Percentiles rank a stretch among this genome's conserved stretches.
Conservation (phyloP, 2,888 invertebrate genomes). For the Diploptera punctata region DNA sequence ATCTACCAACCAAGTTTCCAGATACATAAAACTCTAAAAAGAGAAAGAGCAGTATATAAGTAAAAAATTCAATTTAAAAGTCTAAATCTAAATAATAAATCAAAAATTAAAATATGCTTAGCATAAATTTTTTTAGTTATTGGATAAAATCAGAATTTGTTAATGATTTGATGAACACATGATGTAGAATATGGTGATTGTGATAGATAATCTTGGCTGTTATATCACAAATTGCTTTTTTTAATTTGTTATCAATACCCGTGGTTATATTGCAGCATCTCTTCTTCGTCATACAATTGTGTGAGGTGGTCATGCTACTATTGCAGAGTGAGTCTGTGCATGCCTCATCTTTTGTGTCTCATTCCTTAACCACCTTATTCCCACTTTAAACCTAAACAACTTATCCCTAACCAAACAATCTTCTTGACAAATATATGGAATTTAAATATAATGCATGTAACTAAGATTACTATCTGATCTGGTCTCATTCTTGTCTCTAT, state of each 20-base stretch:
- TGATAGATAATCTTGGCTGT: constrained; percentile 1
- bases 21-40: no score
- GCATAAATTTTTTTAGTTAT: no score
- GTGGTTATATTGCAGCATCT: background rate
- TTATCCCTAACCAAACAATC: constrained; percentile 5
- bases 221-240: background rate
- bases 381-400: background rate
- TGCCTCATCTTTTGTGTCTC: constrained; percentile 11
- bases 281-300: background rate
- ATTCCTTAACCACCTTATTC: background rate
- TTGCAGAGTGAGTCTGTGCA: constrained; percentile 27
- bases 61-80: no score
- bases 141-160: no score
- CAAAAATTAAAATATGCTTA: no score
- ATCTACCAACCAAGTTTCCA: no score
- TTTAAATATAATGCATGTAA: constrained; percentile 10
- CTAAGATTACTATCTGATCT: background rate
- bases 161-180: no score
- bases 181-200: no score
- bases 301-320: constrained; percentile 22
- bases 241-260: background rate
- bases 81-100: no score
- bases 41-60: no score
- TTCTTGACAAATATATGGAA: no score
- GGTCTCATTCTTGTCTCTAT: background rate